A percentile compares a stretch with the other conserved stretches of the same genome.
phyloP scores from a whole-genome alignment of 2,888 invertebrate genomes.

The Drosophila peninsularis region DNA sequence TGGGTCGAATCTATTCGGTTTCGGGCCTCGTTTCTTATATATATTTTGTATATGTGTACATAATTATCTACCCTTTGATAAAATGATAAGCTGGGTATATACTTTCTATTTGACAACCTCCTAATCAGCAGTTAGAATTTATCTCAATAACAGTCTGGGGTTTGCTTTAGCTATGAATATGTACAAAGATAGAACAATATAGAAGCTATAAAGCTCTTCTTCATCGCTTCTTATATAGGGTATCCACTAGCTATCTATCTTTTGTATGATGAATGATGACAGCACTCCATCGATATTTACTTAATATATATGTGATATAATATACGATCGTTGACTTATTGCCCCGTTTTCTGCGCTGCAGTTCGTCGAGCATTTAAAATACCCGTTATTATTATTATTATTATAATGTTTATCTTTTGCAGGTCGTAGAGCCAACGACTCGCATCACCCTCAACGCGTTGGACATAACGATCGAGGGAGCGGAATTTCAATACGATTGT shows the following conservation, averaged over 20 bases:
- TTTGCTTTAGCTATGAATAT: too few species aligned
- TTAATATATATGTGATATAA: not conserved
- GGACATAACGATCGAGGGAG: constrained; percentile 90
- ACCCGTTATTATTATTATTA: constrained; percentile 1
- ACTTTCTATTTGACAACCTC: not conserved
- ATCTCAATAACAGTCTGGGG: too few species aligned
- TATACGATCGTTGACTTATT: constrained; percentile 60
- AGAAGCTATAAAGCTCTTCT: not conserved
- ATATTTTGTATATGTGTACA: not conserved
- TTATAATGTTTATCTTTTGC: constrained; percentile 72
- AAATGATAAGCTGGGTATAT: not conserved
- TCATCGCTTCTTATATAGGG: not conserved
- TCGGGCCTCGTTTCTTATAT: constrained; percentile 18
- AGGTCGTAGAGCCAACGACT: constrained; percentile 89
- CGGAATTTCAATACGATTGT: constrained; percentile 86
- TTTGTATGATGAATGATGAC: constrained; percentile 31
- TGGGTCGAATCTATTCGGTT: constrained; percentile 3
- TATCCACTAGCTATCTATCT: not conserved
- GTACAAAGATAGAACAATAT: not conserved
- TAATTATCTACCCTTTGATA: constrained; percentile 1
- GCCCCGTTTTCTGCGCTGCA: constrained; percentile 42
- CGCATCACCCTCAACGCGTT: constrained; percentile 91
- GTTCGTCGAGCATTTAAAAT: not conserved
- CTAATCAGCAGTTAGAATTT: not conserved
- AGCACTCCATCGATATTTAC: constrained; percentile 2